Evolutionary conservation across 2,797 vertebrate species (phyloP).

Genomic region (Galago senegalensis): DNA sequence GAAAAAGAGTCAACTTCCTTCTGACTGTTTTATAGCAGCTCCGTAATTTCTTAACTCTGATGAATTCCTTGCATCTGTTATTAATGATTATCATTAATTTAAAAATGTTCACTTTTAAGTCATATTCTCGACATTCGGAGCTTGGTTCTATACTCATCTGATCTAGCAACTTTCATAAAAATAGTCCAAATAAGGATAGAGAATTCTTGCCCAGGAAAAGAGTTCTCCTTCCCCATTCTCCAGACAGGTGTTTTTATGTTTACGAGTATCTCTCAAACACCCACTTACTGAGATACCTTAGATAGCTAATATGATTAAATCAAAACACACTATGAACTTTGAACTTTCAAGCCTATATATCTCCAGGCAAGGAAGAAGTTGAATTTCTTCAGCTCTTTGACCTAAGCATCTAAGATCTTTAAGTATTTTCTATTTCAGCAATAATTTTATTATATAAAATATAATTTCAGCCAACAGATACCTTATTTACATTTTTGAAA

Average conservation of each 20-base stretch:
- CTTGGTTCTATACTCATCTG: background rate
- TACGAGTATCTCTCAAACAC: background rate
- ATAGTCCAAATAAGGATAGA: background rate
- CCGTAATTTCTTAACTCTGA: background rate
- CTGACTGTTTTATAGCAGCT: background rate
- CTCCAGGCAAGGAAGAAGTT: background rate
- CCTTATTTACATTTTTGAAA: constrained; percentile 39
- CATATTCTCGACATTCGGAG: background rate
- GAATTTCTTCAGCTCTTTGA: constrained; percentile 23
- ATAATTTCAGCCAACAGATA: background rate
- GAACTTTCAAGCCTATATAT: background rate
- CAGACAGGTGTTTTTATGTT: background rate
- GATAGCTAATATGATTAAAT: background rate
- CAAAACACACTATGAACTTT: background rate
- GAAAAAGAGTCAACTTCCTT: background rate
- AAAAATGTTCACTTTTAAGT: background rate
- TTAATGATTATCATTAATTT: background rate
- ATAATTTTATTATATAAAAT: background rate
- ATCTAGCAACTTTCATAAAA: background rate
- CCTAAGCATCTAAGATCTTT: background rate
- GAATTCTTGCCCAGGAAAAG: background rate
- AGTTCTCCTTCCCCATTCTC: background rate
- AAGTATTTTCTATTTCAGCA: constrained; percentile 13
- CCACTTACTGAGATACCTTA: background rate
- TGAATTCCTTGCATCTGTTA: background rate